These are phyloP conservation scores for Sitodiplosis mosellana DNA, from an alignment of 1,140 invertebrate species.

Conservation along the genomic window DNA sequence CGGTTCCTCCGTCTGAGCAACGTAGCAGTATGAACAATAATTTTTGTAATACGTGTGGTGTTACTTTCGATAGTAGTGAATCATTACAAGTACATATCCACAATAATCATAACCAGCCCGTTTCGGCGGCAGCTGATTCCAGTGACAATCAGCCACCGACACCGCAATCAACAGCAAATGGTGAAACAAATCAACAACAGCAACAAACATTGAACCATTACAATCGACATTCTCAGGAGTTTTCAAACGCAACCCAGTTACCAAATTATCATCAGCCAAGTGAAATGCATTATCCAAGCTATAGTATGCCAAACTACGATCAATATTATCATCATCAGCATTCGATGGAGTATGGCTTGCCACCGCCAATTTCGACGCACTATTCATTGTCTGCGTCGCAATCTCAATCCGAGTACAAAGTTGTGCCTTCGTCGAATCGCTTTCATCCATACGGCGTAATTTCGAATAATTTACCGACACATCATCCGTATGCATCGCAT, in stretches of 20 bases:
- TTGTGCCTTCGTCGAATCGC: conserved; percentile 4
- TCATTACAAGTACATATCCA: conserved; percentile 5
- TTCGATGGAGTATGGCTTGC: neutral
- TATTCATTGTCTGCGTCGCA: neutral
- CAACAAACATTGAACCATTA: conserved; percentile 26
- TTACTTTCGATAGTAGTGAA: conserved; percentile 1
- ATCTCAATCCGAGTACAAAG: conserved; percentile 8
- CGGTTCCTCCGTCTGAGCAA: conserved; percentile 1
- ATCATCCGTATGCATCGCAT: neutral
- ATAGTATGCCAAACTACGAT: conserved; percentile 22
- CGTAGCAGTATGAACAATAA: neutral
- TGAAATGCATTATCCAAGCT: conserved; percentile 10
- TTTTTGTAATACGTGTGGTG: conserved; percentile 1
- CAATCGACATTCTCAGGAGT: conserved; percentile 49
- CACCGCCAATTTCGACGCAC: neutral
- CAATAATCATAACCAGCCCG: conserved; percentile 9
- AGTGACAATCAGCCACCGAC: conserved; percentile 25
- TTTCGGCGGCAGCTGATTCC: conserved; percentile 23
- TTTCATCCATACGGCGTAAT: conserved; percentile 20
- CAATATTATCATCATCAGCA: conserved; percentile 19
- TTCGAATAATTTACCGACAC: neutral
- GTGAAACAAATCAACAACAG: conserved; percentile 6
- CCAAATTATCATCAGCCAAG: conserved; percentile 49
- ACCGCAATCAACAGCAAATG: conserved; percentile 5
- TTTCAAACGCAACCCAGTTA: conserved; percentile 46